These are phyloP conservation scores for Dorcus hopei DNA, from an alignment of 2,888 invertebrate genomes.

Conservation along the genomic window DNA sequence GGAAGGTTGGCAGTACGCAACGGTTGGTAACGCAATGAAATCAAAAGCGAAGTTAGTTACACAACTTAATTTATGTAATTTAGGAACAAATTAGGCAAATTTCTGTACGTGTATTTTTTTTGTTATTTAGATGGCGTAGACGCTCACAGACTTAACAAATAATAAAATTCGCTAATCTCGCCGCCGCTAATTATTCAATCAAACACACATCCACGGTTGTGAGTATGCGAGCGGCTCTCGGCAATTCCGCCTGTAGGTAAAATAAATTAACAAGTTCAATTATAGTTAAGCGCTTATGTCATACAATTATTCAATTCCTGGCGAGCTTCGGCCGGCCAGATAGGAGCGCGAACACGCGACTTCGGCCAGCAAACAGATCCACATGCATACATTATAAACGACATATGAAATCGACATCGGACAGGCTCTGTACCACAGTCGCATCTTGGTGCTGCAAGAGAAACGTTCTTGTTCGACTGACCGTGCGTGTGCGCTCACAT, in stretches of 20 bases:
- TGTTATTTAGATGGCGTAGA: too few species aligned
- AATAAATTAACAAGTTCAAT: conserved; percentile 6
- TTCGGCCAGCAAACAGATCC: conserved; percentile 17
- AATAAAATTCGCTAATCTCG: too few species aligned
- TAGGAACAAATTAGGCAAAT: too few species aligned
- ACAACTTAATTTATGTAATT: too few species aligned
- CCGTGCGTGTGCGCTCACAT: neutral
- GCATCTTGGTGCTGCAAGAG: conserved; percentile 34
- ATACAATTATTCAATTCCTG: conserved; percentile 6
- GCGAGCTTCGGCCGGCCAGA: neutral
- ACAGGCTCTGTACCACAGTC: conserved; percentile 37
- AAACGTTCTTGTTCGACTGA: conserved; percentile 24
- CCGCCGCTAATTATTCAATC: too few species aligned
- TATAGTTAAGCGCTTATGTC: conserved; percentile 9
- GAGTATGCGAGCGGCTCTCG: too few species aligned
- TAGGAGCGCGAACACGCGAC: conserved; percentile 2
- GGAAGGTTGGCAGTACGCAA: too few species aligned
- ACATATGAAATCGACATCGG: conserved; percentile 31
- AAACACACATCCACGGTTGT: too few species aligned
- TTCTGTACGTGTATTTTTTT: too few species aligned
- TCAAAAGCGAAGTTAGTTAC: too few species aligned
- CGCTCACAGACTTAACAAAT: too few species aligned
- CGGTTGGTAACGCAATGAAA: too few species aligned
- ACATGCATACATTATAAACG: conserved; percentile 24
- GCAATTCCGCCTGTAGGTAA: neutral